Evolutionary conservation across 2,797 vertebrate genomes (phyloP).

Genomic region (Sarcophilus harrisii): DNA sequence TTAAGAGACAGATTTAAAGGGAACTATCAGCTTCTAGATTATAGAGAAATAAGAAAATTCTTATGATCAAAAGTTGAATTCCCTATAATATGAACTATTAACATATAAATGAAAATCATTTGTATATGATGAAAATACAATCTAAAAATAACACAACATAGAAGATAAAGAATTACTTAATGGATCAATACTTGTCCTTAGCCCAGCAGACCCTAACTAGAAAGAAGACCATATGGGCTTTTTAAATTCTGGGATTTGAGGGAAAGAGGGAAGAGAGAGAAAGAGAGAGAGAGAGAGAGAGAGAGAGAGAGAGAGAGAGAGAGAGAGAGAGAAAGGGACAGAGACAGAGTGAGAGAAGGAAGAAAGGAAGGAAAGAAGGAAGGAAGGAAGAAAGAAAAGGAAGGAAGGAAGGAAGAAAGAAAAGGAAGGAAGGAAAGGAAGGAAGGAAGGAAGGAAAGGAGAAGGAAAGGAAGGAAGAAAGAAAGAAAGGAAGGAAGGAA

Average conservation of each 20-base stretch:
- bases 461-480: no score
- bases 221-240: not conserved
- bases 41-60: not conserved
- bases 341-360: no score
- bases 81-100: not conserved
- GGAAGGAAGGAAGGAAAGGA: no score
- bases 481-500: not conserved
- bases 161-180: not conserved
- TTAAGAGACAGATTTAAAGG: not conserved
- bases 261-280: not conserved
- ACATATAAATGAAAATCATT: not conserved
- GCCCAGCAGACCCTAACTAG: not conserved
- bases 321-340: no score
- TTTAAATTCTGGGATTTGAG: not conserved
- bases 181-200: not conserved
- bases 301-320: no score
- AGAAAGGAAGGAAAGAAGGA: no score
- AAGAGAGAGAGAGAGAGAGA: no score
- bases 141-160: not conserved
- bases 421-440: no score
- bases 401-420: no score
- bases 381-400: no score
- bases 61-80: not conserved
- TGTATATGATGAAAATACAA: not conserved
- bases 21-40: not conserved